phyloP scores from a whole-genome alignment of 2,888 invertebrate genomes.

The Xestia sexstrigata region DNA sequence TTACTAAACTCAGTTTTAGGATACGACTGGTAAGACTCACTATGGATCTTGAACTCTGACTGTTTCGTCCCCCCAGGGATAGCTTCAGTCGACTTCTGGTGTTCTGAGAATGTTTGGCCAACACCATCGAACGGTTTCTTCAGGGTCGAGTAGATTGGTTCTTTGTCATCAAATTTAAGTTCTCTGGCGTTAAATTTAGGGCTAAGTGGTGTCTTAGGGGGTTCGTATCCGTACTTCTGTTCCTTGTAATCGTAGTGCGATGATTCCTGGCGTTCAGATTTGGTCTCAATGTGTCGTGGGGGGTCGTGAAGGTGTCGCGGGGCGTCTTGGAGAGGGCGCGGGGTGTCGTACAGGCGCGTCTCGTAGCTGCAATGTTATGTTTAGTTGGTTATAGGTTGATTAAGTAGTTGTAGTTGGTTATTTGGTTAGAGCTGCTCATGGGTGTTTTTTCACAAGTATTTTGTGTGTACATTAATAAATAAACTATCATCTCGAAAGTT shows the following conservation, averaged over 20 bases:
- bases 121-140: constrained; percentile 85
- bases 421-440: constrained; percentile 36
- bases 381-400: constrained; percentile 69
- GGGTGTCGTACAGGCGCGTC: constrained; percentile 89
- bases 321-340: constrained; percentile 82
- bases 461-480: no score
- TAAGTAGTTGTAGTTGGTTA: constrained; percentile 26
- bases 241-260: constrained; percentile 79
- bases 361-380: constrained; percentile 87
- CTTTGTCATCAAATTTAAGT: constrained; percentile 86
- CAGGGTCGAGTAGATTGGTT: constrained; percentile 84
- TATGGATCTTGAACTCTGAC: constrained; percentile 83
- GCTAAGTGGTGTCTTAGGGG: constrained; percentile 84
- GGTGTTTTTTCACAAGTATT: neutral
- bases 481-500: neutral
- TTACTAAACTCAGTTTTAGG: constrained; percentile 84
- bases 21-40: constrained; percentile 85
- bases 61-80: constrained; percentile 87
- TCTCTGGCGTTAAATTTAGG: constrained; percentile 89
- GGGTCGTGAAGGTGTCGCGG: constrained; percentile 87
- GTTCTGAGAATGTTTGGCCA: constrained; percentile 85
- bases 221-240: constrained; percentile 82
- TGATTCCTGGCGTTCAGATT: constrained; percentile 81
- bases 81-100: constrained; percentile 85
- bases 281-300: constrained; percentile 82